These are phyloP conservation scores for Drosophila austrosaltans DNA, from an alignment of 2,888 invertebrate genomes.

Conservation along the genomic window DNA sequence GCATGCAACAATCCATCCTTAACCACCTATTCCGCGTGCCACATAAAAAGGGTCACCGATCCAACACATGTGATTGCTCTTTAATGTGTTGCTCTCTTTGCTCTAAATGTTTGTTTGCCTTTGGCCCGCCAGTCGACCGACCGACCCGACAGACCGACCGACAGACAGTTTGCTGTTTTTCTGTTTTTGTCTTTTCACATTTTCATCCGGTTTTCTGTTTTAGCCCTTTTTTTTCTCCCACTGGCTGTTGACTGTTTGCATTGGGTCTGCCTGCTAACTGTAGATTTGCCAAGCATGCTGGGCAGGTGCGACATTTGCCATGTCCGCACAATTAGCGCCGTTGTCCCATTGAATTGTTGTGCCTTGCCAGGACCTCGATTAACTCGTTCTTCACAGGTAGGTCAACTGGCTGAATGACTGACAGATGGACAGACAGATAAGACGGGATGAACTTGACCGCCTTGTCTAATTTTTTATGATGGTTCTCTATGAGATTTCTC, in stretches of 20 bases:
- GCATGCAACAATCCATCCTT: constrained; percentile 9
- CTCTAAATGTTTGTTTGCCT: constrained; percentile 26
- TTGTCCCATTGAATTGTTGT: constrained; percentile 28
- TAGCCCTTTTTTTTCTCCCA: not conserved
- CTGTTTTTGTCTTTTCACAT: constrained; percentile 19
- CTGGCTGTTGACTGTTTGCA: constrained; percentile 10
- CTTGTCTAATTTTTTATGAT: constrained; percentile 70
- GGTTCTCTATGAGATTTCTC: constrained; percentile 26
- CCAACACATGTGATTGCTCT: constrained; percentile 16
- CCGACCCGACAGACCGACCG: not conserved
- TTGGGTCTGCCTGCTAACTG: not conserved
- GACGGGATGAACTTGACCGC: not conserved
- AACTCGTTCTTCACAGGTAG: constrained; percentile 53
- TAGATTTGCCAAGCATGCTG: constrained; percentile 11
- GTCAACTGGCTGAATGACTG: not conserved
- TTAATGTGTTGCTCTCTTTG: constrained; percentile 14
- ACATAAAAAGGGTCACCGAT: constrained; percentile 11
- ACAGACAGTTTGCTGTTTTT: not conserved
- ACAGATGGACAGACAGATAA: not conserved
- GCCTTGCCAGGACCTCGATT: constrained; percentile 42
- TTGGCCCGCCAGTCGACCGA: constrained; percentile 5
- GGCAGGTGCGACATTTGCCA: constrained; percentile 76
- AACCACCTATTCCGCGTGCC: not conserved
- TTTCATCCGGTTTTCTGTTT: not conserved
- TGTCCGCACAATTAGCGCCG: constrained; percentile 72